Base-by-base conservation (phyloP, 2,888 invertebrate species). In the Ormyrus nitidulus region DNA sequence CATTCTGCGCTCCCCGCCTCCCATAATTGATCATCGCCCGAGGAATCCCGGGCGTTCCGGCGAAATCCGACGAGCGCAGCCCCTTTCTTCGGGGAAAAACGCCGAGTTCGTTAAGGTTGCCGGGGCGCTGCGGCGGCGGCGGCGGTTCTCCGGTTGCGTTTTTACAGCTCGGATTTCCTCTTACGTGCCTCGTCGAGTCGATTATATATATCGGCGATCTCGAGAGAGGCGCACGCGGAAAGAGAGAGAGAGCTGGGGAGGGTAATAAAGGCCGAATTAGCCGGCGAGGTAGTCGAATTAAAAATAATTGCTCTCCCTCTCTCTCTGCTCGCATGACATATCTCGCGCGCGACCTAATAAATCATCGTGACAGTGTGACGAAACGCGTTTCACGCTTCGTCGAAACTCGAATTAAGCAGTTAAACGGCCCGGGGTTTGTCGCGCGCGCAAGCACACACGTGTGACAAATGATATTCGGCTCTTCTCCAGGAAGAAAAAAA, bases 21-120 rank as follows among this genome's bases (percentile, higher is more conserved):
- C 44, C 48, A 65, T 81, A 77, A 81, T 81, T 74, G 81, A 77
- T 81, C 77, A 81, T 77, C 46, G 79, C 6, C 34, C 34, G 59
- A 54, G 71, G 56, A 68, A 56, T 72, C 64, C 46, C 19, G 75
- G 34, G 44, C 68, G 69, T 70, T 64, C 13, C 19, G 19, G 78
- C 68, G 46, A 79, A 79, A 79, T 79, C 78, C 53, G 53, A 34
- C 4, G 4, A 0, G 3, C 3, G 34, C 34, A 34, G 34, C 34
- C 44, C 62, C 66, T 56, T 66, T 62, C 56, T 9, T 77, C 10
- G 53, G 19, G 19, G 19, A 44, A 58, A 79, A 51, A 68, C 11
- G 46, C 68, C 5, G 54, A 69, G 69, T 73, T 73, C 78, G 68
- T 79, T 69, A 79, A 79, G 62, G 44, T 56, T 4, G 61, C 56